Evolutionary conservation across 1,140 invertebrate genomes (phyloP).

Genomic region (Caerostris extrusa): DNA sequence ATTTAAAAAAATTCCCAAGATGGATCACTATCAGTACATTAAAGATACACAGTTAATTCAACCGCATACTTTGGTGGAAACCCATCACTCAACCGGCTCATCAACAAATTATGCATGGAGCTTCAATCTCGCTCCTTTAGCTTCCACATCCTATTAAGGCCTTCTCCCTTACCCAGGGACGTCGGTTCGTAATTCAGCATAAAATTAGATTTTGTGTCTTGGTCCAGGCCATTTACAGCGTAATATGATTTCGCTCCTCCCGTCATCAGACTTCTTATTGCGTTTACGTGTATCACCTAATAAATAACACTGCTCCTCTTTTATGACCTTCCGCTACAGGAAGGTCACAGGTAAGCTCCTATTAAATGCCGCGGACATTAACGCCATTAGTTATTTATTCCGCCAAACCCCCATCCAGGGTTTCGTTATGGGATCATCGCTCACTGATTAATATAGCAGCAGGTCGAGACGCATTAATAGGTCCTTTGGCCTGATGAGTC

Average conservation of each 20-base stretch:
- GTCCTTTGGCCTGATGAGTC: neutral
- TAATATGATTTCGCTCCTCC: constrained; percentile 41
- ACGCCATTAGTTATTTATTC: neutral
- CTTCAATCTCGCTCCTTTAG: neutral
- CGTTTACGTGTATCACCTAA: constrained; percentile 45
- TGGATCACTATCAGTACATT: too few relatives aligned
- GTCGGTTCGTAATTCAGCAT: constrained; percentile 32
- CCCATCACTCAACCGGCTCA: neutral
- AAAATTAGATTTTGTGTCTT: constrained; percentile 65
- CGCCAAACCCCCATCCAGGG: neutral
- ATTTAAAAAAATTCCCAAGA: too few relatives aligned
- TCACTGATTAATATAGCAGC: neutral
- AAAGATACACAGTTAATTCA: too few relatives aligned
- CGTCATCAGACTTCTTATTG: constrained; percentile 43
- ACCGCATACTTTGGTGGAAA: neutral
- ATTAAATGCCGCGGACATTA: constrained; percentile 41
- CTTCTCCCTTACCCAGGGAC: neutral
- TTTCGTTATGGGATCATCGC: neutral
- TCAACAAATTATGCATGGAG: neutral
- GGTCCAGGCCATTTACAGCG: constrained; percentile 46
- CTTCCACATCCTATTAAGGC: neutral
- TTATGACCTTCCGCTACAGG: neutral
- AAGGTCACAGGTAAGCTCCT: constrained; percentile 49
- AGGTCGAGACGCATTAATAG: neutral
- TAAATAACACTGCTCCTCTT: constrained; percentile 27